A percentile compares a stretch with the other conserved stretches of the same genome.
phyloP scores from a whole-genome alignment of 2,888 invertebrate genomes.

The Cremastinae sp. region DNA sequence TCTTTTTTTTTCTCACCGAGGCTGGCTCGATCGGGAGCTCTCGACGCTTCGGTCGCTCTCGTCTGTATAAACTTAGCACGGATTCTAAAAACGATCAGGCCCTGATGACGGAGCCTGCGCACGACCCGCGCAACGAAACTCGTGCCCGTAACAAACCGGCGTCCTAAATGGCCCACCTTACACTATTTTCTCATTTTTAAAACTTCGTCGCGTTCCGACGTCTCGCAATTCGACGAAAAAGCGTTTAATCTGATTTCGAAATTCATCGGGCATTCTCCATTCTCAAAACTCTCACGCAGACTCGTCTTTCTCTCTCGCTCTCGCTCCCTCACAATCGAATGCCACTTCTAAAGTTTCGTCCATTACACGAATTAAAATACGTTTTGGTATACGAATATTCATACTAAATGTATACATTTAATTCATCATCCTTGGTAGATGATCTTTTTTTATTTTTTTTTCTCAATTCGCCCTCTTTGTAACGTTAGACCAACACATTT shows the following conservation, averaged over 20 bases:
- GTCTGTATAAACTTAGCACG: conserved; percentile 59
- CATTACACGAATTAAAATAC: conserved; percentile 47
- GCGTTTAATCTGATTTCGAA: conserved; percentile 29
- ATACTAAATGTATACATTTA: conserved; percentile 54
- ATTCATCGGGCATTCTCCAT: conserved; percentile 18
- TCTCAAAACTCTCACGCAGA: conserved; percentile 2
- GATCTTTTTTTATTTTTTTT: conserved; percentile 29
- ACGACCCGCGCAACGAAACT: conserved; percentile 61
- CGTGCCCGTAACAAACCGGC: conserved; percentile 39
- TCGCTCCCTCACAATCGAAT: conserved; percentile 9
- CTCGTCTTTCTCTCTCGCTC: conserved; percentile 15
- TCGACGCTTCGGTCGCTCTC: conserved; percentile 43
- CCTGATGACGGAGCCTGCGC: conserved; percentile 64
- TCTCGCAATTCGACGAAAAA: conserved; percentile 21
- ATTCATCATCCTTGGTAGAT: conserved; percentile 35
- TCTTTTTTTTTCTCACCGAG: conserved; percentile 25
- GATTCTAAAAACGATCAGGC: conserved; percentile 59
- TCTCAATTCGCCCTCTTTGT: conserved; percentile 44
- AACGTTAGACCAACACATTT: conserved; percentile 60
- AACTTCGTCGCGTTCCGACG: conserved; percentile 7
- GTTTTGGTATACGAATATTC: conserved; percentile 43
- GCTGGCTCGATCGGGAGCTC: background rate
- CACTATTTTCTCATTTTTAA: conserved; percentile 26
- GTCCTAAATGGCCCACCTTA: conserved; percentile 20
- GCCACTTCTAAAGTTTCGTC: conserved; percentile 28